Base-by-base conservation (phyloP, 2,113 vertebrate genomes). In the Sylvilagus bachmani region DNA sequence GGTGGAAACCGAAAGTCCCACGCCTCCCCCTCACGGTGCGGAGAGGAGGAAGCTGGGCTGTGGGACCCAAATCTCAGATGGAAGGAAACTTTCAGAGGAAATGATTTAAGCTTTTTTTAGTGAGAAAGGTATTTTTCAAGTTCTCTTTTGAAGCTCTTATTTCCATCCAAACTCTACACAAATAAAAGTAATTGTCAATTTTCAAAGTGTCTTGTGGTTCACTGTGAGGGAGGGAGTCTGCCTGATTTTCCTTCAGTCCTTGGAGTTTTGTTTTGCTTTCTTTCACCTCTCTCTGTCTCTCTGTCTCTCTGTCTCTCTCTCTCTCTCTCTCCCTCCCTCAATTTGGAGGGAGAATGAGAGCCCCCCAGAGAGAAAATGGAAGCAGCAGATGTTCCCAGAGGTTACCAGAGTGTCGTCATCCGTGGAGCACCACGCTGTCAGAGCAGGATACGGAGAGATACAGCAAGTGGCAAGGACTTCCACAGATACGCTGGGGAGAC, bases 51-150 rank as follows among this genome's bases (percentile, higher is more conserved):
- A 81, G 89, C 69, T 79, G 38, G n/a, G 69, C 92, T 91, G 78
- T 70, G 51, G 82, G 78, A 93, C 91, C 31, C 36, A 78, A 93
- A 89, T 44, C 92, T 96, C 73, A 13, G 77, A 74, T 69, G 82
- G 96, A 95, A 96, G 86, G 93, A 96, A 96, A 94, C 91, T 97
- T 97, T 95, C 93, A 94, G 93, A 96, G 96, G 96, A 96, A 95
- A 96, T 94, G 92, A 93, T 92, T 96, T 96, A 87, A 97, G 90
- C 91, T 93, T 81, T 96, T 86, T 82, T 91, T 93, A 81, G 92
- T 96, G 73, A 83, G 78, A 97, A 93, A 88, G 90, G 86, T 96
- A 93, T 88, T 95, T 97, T 97, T 97, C 64, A 92, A 95, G 91
- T 89, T 90, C 22, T 90, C 86, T 79, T 96, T 95, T 95, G 94